These are phyloP conservation scores for Dryobotodes eremita DNA, from an alignment of 2,888 invertebrate genomes.

Conservation along the genomic window DNA sequence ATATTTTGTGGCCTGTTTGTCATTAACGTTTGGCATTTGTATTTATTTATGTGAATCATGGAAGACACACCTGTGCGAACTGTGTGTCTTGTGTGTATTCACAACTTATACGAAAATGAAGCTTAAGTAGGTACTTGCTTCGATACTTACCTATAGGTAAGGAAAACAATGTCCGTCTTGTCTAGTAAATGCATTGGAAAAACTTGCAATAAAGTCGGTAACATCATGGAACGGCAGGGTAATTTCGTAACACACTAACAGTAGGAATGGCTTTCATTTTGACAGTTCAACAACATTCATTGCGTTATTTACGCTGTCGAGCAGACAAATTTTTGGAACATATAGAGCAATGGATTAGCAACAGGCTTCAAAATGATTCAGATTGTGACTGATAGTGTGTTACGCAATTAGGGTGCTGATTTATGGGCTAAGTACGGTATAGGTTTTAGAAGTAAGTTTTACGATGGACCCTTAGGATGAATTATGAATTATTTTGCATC, in stretches of 20 bases:
- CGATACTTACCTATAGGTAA: background rate
- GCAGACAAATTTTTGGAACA: too few relatives aligned
- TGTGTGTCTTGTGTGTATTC: background rate
- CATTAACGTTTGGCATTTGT: conserved; percentile 19
- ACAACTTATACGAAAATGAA: background rate
- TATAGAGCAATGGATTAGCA: too few relatives aligned
- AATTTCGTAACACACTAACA: too few relatives aligned
- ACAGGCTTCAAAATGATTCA: too few relatives aligned
- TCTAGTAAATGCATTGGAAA: background rate
- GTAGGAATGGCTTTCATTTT: too few relatives aligned
- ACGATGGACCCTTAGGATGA: background rate
- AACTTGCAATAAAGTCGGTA: background rate
- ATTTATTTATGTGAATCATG: conserved; percentile 50
- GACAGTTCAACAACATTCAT: too few relatives aligned
- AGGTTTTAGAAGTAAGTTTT: background rate
- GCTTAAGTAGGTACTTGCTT: background rate
- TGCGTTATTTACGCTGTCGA: too few relatives aligned
- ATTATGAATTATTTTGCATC: background rate
- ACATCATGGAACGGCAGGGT: background rate
- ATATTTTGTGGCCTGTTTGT: conserved; percentile 4
- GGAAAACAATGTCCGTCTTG: background rate
- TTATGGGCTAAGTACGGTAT: background rate
- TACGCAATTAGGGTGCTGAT: too few relatives aligned
- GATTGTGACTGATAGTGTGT: too few relatives aligned
- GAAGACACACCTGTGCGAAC: conserved; percentile 28